Evolutionary conservation across 1,140 invertebrate genomes (phyloP).

Genomic region (Epicauta chinensis): DNA sequence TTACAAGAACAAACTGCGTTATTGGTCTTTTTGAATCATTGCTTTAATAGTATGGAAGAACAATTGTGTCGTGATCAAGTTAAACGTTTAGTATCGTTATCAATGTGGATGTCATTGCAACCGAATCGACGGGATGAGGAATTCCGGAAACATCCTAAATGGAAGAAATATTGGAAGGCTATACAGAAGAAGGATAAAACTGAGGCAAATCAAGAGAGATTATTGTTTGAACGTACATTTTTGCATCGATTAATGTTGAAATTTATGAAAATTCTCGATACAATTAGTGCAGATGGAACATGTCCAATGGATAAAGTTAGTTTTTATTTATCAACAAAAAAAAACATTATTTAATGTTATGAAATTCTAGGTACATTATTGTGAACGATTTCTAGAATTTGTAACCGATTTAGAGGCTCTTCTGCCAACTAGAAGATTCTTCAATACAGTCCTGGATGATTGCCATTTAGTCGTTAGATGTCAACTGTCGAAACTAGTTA

Average conservation of each 20-base stretch:
- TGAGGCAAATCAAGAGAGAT: constrained; percentile 57
- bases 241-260: constrained; percentile 84
- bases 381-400: constrained; percentile 93
- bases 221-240: constrained; percentile 85
- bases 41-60: constrained; percentile 96
- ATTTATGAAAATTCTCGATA: constrained; percentile 79
- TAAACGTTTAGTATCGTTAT: constrained; percentile 84
- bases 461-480: constrained; percentile 89
- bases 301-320: constrained; percentile 48
- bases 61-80: constrained; percentile 88
- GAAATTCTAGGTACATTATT: constrained; percentile 62
- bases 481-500: constrained; percentile 68
- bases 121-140: constrained; percentile 76
- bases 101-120: constrained; percentile 90
- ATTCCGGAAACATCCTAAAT: constrained; percentile 80
- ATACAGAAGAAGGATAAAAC: constrained; percentile 81
- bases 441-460: constrained; percentile 94
- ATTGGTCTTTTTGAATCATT: constrained; percentile 90
- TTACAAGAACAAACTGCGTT: constrained; percentile 81
- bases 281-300: constrained; percentile 61
- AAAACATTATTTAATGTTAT: background rate
- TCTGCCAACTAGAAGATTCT: constrained; percentile 91
- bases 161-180: constrained; percentile 87
- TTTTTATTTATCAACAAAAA: background rate
- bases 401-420: constrained; percentile 95